phyloP scores from a whole-genome alignment of 2,888 invertebrate genomes.

The Esperia sulphurella region DNA sequence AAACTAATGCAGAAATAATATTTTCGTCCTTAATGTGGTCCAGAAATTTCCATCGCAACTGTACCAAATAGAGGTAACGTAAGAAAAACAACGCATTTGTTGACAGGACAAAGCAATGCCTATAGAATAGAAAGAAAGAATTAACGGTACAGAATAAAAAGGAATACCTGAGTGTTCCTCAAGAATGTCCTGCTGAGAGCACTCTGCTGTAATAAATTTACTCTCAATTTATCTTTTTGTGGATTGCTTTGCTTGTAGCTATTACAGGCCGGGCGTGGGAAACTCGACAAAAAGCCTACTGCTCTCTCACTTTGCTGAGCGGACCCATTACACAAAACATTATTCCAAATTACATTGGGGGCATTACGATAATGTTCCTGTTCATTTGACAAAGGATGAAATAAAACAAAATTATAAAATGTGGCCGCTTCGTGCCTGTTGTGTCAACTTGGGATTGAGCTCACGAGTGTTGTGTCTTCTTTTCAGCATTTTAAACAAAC shows the following conservation, averaged over 20 bases:
- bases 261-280: conserved; percentile 45
- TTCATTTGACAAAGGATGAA: conserved; percentile 56
- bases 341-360: conserved; percentile 67
- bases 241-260: conserved; percentile 55
- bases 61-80: neutral
- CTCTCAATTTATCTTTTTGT: conserved; percentile 68
- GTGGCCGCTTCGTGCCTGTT: neutral
- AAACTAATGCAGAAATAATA: too few species aligned
- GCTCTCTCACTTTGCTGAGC: conserved; percentile 48
- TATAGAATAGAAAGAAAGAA: conserved; percentile 31
- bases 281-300: conserved; percentile 48
- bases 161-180: conserved; percentile 55
- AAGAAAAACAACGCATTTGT: neutral
- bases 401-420: neutral
- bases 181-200: conserved; percentile 66
- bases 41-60: neutral
- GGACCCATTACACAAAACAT: conserved; percentile 65
- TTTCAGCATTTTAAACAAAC: too few species aligned
- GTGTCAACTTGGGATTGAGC: too few species aligned
- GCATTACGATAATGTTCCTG: conserved; percentile 59
- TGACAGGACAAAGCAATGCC: conserved; percentile 17
- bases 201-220: conserved; percentile 61
- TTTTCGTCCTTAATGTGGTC: too few species aligned
- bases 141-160: conserved; percentile 50
- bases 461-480: too few species aligned